Evolutionary conservation across 2,797 vertebrate species (phyloP).

Genomic region (Poecile montanus): DNA sequence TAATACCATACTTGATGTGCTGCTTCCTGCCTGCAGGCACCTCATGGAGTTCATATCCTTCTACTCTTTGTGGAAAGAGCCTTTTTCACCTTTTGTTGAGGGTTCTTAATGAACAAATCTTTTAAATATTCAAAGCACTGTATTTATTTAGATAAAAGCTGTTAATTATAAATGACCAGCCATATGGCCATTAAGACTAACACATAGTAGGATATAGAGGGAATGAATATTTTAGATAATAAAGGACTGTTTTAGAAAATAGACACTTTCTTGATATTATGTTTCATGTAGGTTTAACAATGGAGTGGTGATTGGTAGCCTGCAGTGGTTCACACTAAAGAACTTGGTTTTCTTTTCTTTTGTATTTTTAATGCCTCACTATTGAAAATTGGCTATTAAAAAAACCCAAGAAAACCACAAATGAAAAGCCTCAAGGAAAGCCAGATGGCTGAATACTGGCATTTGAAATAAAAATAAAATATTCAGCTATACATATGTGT

Average conservation of each 20-base stretch:
- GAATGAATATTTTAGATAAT: slow-evolving; percentile 62
- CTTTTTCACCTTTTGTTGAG: not conserved
- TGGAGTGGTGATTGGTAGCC: slow-evolving; percentile 10
- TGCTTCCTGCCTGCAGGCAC: not conserved
- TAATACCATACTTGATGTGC: not conserved
- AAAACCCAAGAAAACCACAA: not conserved
- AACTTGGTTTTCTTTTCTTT: slow-evolving; percentile 36
- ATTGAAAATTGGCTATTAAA: slow-evolving; percentile 36
- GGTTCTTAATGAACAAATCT: not conserved
- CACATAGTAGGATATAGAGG: not conserved
- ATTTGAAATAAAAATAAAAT: slow-evolving; percentile 71
- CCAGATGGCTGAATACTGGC: slow-evolving; percentile 66
- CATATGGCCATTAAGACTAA: slow-evolving; percentile 62
- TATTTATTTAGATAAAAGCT: slow-evolving; percentile 64
- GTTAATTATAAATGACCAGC: slow-evolving; percentile 76
- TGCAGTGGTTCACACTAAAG: slow-evolving; percentile 13
- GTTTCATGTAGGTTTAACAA: slow-evolving; percentile 45
- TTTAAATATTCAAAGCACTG: slow-evolving; percentile 54
- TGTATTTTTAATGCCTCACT: slow-evolving; percentile 36
- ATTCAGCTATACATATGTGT: slow-evolving; percentile 47
- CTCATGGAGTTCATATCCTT: not conserved
- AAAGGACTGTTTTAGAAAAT: slow-evolving; percentile 74
- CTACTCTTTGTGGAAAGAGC: not conserved
- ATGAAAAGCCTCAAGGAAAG: slow-evolving; percentile 58
- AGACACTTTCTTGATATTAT: slow-evolving; percentile 15